Evolutionary conservation across 1,140 invertebrate species (phyloP).

Genomic region (Drosophila ficusphila): DNA sequence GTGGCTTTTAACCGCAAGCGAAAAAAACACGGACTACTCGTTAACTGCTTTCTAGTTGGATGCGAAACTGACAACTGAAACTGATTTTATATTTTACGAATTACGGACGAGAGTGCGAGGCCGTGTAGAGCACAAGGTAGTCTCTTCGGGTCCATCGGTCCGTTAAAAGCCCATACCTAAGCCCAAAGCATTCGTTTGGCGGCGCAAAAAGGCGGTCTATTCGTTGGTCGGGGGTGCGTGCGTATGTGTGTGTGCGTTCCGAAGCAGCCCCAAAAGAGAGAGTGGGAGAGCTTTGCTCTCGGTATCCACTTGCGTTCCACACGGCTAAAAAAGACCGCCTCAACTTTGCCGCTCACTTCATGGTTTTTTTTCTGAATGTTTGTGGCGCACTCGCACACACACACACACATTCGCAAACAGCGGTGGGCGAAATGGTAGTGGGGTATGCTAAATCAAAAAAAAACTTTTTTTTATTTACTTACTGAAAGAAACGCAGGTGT

Average conservation of each 20-base stretch:
- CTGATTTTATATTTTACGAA: too few relatives aligned
- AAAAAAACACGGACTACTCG: slow-evolving; percentile 73
- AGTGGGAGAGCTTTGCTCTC: slow-evolving; percentile 13
- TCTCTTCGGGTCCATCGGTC: too few relatives aligned
- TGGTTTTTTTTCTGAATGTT: background rate
- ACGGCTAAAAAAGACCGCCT: too few relatives aligned
- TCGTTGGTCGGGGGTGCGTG: slow-evolving; percentile 7
- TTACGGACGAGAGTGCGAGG: too few relatives aligned
- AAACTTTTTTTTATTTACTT: too few relatives aligned
- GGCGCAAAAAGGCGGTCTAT: slow-evolving; percentile 49
- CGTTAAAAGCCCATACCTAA: too few relatives aligned
- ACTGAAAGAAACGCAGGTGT: too few relatives aligned
- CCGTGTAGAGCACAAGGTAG: too few relatives aligned
- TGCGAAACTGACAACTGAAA: slow-evolving; percentile 84
- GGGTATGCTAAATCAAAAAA: background rate
- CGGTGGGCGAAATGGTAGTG: slow-evolving; percentile 10
- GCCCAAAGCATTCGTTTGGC: slow-evolving; percentile 30
- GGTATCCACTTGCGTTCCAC: slow-evolving; percentile 28
- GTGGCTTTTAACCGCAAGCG: slow-evolving; percentile 84
- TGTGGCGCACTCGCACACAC: slow-evolving; percentile 4
- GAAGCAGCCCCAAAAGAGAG: slow-evolving; percentile 30
- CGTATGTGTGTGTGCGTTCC: slow-evolving; percentile 10
- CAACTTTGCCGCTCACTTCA: slow-evolving; percentile 45
- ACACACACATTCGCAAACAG: slow-evolving; percentile 15
- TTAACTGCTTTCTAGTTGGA: slow-evolving; percentile 84